These are phyloP conservation scores for Tenebrosternarchus preto DNA, from an alignment of 2,113 vertebrate genomes.

Conservation along the genomic window DNA sequence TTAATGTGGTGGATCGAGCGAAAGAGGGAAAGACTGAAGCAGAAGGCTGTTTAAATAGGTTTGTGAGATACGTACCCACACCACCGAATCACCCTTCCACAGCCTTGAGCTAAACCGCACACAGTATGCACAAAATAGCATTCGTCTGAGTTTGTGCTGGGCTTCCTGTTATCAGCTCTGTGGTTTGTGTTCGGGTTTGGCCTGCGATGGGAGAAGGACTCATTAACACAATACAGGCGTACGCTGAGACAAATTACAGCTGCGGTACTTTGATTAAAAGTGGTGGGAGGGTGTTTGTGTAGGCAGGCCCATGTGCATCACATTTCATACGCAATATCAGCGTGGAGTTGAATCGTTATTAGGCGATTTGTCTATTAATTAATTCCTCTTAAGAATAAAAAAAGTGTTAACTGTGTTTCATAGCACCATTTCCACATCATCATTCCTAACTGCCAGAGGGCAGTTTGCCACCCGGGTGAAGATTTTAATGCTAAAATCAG, in stretches of 20 bases:
- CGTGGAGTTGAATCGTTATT: constrained; percentile 36
- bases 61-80: constrained; percentile 55
- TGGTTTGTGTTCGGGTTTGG: constrained; percentile 53
- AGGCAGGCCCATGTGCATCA: constrained; percentile 8
- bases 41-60: constrained; percentile 62
- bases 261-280: constrained; percentile 25
- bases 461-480: neutral
- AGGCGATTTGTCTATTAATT: constrained; percentile 29
- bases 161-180: constrained; percentile 50
- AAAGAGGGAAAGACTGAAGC: constrained; percentile 40
- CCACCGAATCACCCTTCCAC: constrained; percentile 40
- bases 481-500: constrained; percentile 8
- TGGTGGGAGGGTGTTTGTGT: constrained; percentile 3
- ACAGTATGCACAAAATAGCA: constrained; percentile 54
- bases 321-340: constrained; percentile 7
- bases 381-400: constrained; percentile 25
- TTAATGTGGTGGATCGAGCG: constrained; percentile 50
- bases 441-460: neutral
- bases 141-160: constrained; percentile 58
- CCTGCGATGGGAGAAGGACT: constrained; percentile 39
- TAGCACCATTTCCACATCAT: neutral
- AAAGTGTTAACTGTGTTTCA: constrained; percentile 4
- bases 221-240: constrained; percentile 43
- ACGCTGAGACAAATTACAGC: constrained; percentile 44
- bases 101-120: constrained; percentile 49